Evolutionary conservation across 2,797 vertebrate genomes (phyloP).

Genomic region (Pangasius mekongensis): DNA sequence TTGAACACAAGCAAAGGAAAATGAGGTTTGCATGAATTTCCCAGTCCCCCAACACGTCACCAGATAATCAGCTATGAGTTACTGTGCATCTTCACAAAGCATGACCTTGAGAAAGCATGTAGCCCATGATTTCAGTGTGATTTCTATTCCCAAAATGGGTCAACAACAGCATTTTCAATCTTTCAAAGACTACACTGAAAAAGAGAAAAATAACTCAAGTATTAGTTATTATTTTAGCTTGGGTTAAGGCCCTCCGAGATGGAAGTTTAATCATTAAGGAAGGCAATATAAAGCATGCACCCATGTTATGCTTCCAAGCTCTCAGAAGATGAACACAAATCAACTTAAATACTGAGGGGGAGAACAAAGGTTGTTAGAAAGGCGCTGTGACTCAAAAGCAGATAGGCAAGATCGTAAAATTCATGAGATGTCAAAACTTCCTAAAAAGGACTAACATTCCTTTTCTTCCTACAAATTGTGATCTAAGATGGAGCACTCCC

Average conservation of each 20-base stretch:
- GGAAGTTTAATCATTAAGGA: conserved; percentile 65
- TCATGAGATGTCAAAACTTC: conserved; percentile 27
- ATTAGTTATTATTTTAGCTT: conserved; percentile 59
- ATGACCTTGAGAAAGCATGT: conserved; percentile 66
- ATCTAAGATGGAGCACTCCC: conserved; percentile 16
- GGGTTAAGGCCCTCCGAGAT: conserved; percentile 28
- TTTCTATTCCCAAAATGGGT: conserved; percentile 27
- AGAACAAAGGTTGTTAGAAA: conserved; percentile 46
- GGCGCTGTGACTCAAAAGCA: conserved; percentile 79
- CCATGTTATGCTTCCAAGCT: conserved; percentile 68
- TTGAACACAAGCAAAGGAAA: conserved; percentile 53
- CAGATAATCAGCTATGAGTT: conserved; percentile 22
- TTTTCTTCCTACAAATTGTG: conserved; percentile 2
- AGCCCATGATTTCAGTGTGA: conserved; percentile 55
- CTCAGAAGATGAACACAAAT: conserved; percentile 66
- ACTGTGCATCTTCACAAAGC: conserved; percentile 32
- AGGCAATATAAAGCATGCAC: conserved; percentile 68
- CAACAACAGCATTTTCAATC: not conserved
- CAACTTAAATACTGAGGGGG: conserved; percentile 64
- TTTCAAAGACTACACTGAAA: not conserved
- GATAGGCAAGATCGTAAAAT: conserved; percentile 56
- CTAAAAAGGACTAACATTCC: conserved; percentile 41
- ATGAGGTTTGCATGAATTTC: conserved; percentile 50
- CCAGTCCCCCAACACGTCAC: conserved; percentile 12
- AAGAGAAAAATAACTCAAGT: conserved; percentile 46